Evolutionary conservation across 2,797 vertebrate genomes (phyloP).

Genomic region (Pagetopsis macropterus): DNA sequence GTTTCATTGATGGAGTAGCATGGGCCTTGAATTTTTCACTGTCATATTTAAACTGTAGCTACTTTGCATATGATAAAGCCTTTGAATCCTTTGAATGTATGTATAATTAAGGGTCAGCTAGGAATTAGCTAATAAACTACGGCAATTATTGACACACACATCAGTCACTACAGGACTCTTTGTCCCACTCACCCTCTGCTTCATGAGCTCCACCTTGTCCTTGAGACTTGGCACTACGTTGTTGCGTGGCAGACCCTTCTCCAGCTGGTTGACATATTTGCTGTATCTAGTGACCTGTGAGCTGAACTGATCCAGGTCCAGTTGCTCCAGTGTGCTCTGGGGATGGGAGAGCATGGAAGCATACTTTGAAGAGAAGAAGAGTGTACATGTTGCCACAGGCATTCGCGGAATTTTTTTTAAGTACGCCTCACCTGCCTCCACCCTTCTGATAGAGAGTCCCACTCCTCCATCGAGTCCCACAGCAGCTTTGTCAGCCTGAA

Average conservation of each 20-base stretch:
- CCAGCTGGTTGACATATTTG: slow-evolving; percentile 86
- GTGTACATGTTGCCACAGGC: slow-evolving; percentile 1
- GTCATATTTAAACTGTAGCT: no score
- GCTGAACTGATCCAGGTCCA: slow-evolving; percentile 85
- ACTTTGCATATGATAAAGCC: no score
- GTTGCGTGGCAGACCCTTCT: slow-evolving; percentile 88
- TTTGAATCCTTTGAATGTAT: no score
- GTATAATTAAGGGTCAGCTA: no score
- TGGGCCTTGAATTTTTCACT: no score
- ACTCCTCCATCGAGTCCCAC: slow-evolving; percentile 87
- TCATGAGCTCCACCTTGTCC: slow-evolving; percentile 84
- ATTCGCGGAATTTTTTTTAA: neutral
- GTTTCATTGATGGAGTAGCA: no score
- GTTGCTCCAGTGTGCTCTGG: slow-evolving; percentile 75
- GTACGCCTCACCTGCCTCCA: slow-evolving; percentile 83
- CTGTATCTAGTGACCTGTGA: slow-evolving; percentile 84
- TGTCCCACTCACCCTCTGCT: slow-evolving; percentile 83
- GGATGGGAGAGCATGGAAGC: slow-evolving; percentile 6
- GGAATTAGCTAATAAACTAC: no score
- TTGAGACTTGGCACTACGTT: slow-evolving; percentile 84
- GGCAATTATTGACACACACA: neutral
- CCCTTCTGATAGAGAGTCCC: slow-evolving; percentile 80
- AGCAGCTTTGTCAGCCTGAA: slow-evolving; percentile 86
- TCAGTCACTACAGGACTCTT: no score
- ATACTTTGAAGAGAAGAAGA: slow-evolving; percentile 30